phyloP scores from a whole-genome alignment of 1,140 invertebrate species.

The Temnothorax nylanderi region DNA sequence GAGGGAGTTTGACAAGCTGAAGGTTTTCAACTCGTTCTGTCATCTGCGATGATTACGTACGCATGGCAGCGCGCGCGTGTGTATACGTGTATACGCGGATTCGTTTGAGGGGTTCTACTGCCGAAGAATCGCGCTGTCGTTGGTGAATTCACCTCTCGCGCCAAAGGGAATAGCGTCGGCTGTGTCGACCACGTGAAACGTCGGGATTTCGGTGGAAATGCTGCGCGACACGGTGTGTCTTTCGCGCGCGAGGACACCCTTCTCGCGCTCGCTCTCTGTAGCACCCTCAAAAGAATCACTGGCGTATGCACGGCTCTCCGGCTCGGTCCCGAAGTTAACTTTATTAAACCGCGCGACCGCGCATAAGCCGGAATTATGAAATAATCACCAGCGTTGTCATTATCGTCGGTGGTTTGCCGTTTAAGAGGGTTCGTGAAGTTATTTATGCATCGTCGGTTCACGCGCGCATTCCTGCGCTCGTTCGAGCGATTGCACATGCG shows the following conservation, averaged over 20 bases:
- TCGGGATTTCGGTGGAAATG: slow-evolving; percentile 38
- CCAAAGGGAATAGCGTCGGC: background rate
- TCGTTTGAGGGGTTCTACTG: background rate
- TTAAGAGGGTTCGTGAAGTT: slow-evolving; percentile 41
- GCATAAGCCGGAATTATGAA: slow-evolving; percentile 68
- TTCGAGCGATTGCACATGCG: background rate
- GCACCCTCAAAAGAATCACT: slow-evolving; percentile 62
- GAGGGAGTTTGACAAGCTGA: slow-evolving; percentile 18
- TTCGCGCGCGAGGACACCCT: slow-evolving; percentile 15
- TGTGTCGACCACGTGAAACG: background rate
- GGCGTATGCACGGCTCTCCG: slow-evolving; percentile 50
- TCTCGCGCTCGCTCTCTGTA: background rate
- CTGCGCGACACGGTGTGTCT: slow-evolving; percentile 17
- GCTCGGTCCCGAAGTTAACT: slow-evolving; percentile 61
- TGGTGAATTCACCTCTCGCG: slow-evolving; percentile 40
- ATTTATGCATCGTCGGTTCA: slow-evolving; percentile 44
- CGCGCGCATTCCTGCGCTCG: slow-evolving; percentile 12
- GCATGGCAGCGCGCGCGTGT: slow-evolving; percentile 5
- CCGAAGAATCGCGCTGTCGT: slow-evolving; percentile 29
- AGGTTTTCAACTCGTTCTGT: slow-evolving; percentile 31
- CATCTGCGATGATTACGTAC: slow-evolving; percentile 44
- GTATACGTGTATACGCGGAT: slow-evolving; percentile 16
- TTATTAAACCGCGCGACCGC: slow-evolving; percentile 68
- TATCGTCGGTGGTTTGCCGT: slow-evolving; percentile 38
- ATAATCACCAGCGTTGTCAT: slow-evolving; percentile 52